Percentiles rank a stretch among this genome's conserved stretches.
These are phyloP conservation scores for Diprion similis DNA, from an alignment of 1,140 invertebrate genomes.

Conservation along the genomic window DNA sequence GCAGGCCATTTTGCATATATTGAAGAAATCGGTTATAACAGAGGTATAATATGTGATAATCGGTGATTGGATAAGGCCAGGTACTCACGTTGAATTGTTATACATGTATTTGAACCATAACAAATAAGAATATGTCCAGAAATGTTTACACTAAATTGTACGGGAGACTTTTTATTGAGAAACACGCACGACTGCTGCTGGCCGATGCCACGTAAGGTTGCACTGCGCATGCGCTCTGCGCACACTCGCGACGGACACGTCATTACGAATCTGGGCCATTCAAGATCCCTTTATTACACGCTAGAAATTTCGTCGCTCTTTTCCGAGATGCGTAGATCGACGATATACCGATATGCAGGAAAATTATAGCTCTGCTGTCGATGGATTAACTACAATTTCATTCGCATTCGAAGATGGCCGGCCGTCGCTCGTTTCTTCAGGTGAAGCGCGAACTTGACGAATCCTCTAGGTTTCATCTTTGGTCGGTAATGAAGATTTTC, in stretches of 20 bases:
- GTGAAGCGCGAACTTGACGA: background rate
- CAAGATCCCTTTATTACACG: background rate
- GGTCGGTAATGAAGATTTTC: background rate
- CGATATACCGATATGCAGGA: background rate
- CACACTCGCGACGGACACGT: constrained; percentile 50
- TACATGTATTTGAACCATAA: constrained; percentile 52
- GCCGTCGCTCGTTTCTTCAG: background rate
- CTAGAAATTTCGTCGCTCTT: no score
- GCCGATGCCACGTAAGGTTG: constrained; percentile 68
- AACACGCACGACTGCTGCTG: constrained; percentile 44
- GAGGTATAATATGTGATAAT: background rate
- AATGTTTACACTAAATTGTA: constrained; percentile 52
- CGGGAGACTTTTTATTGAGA: constrained; percentile 49
- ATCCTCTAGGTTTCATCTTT: background rate
- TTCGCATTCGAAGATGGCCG: background rate
- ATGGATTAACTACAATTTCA: background rate
- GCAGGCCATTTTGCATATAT: constrained; percentile 2
- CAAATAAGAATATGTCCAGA: constrained; percentile 48
- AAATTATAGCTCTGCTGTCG: background rate
- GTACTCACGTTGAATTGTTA: constrained; percentile 45
- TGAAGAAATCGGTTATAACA: background rate
- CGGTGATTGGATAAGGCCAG: constrained; percentile 1
- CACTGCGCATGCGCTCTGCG: constrained; percentile 60
- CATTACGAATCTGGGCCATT: constrained; percentile 34
- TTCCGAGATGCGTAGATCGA: no score